Evolutionary conservation across 2,888 invertebrate species (phyloP), one percentile per base, ranked within the genome.

Genomic region (Anaspis maculata): DNA sequence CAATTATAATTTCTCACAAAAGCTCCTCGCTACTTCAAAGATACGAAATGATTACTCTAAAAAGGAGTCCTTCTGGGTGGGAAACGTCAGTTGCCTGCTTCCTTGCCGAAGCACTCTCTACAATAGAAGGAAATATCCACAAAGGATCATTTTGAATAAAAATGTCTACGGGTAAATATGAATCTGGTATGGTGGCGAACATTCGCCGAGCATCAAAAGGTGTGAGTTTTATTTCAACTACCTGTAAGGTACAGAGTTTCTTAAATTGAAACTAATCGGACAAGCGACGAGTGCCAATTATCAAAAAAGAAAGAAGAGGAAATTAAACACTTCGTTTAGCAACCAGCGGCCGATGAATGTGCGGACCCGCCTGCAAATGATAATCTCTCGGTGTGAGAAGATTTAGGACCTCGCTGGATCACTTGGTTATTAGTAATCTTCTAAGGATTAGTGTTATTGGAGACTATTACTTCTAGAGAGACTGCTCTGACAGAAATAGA

Each of bases 351-450:
- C 32, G 27, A 30, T 15, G 35, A 23, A 24, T 15, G 27, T 7
- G 23, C 19, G 12, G 15, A 30, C 23, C 36, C 26, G 38, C 15
- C 32, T 30, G 33, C 30, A 27, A 31, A 41, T 41, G 41, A 41
- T 38, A 41, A 35, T 37, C 38, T 35, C 34, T 27, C 27, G 19
- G 27, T 38, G 19, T 27, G 35, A 27, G 34, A 46, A 49, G 46
- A 49, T 49, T 49, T 49, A 49, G 42, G 32, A 42, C 47, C 43
- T 34, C 34, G 41, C 44, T 41, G 45, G 46, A 48, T 48, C 46
- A 46, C 46, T 46, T 46, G n/a, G 45, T 49, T 49, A 48, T 48
- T 49, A 45, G 49, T 48, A 48, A 49, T 48, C 48, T 45, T 44
- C 42, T 30, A 33, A 24, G 48, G 48, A 49, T 47, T 49, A 49